These are phyloP conservation scores for Karalla daura DNA, from an alignment of 2,797 vertebrate species.

Conservation along the genomic window DNA sequence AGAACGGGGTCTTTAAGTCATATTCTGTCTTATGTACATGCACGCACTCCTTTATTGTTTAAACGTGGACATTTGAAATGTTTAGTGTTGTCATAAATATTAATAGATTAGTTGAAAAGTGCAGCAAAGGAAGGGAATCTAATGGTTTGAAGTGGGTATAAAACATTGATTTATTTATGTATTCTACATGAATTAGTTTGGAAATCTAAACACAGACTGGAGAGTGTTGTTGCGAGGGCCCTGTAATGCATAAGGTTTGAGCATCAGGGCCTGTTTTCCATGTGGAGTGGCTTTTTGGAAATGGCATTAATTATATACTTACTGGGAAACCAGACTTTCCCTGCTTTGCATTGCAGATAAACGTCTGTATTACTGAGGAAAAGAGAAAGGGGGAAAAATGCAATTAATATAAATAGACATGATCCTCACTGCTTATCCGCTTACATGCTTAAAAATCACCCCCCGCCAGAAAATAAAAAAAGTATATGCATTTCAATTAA, in stretches of 20 bases:
- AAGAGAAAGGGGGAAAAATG: constrained; percentile 53
- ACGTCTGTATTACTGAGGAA: constrained; percentile 69
- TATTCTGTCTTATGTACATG: constrained; percentile 75
- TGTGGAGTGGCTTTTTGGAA: constrained; percentile 88
- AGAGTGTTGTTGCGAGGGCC: constrained; percentile 80
- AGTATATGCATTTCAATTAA: constrained; percentile 68
- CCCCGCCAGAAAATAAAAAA: constrained; percentile 38
- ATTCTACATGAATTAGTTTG: constrained; percentile 88
- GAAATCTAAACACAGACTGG: constrained; percentile 85
- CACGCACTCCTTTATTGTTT: constrained; percentile 80
- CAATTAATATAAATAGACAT: constrained; percentile 83
- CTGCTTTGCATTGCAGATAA: constrained; percentile 88
- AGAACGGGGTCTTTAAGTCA: constrained; percentile 71
- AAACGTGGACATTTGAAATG: constrained; percentile 82
- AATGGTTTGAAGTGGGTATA: constrained; percentile 85
- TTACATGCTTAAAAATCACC: constrained; percentile 64
- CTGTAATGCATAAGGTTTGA: constrained; percentile 80
- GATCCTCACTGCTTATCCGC: constrained; percentile 68
- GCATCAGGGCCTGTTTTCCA: constrained; percentile 81
- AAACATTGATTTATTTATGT: constrained; percentile 88
- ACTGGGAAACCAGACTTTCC: constrained; percentile 77
- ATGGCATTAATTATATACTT: constrained; percentile 89
- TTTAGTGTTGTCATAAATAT: constrained; percentile 88
- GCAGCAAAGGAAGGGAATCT: constrained; percentile 78
- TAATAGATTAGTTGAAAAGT: constrained; percentile 86